Evolutionary conservation across 2,113 vertebrate genomes (phyloP).

Genomic region (Sphaerodactylus townsendi): DNA sequence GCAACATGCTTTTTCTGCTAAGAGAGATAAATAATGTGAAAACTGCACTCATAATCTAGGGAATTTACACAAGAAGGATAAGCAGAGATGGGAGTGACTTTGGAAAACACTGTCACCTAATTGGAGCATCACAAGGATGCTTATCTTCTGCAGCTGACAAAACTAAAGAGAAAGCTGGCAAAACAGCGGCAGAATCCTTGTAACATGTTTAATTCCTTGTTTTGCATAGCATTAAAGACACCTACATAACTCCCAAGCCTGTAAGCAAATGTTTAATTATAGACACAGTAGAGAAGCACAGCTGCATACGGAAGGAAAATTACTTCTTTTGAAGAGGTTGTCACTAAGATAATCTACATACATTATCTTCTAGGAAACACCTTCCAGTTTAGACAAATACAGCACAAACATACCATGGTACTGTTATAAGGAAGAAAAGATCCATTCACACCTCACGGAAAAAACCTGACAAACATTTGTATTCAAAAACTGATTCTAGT

Average conservation of each 20-base stretch:
- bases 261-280: conserved; percentile 45
- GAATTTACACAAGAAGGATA: neutral
- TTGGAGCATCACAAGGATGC: neutral
- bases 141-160: conserved; percentile 5
- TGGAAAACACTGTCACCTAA: neutral
- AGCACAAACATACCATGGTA: conserved; percentile 12
- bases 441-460: neutral
- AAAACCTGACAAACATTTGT: neutral
- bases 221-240: conserved; percentile 21
- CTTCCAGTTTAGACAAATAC: conserved; percentile 43
- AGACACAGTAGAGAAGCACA: conserved; percentile 37
- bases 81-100: neutral
- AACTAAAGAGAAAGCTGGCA: conserved; percentile 1
- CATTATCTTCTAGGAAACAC: conserved; percentile 40
- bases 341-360: neutral
- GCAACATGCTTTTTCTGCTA: neutral
- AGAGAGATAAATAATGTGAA: neutral
- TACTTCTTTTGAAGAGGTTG: conserved; percentile 21
- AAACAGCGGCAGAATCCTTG: neutral
- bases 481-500: neutral
- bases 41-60: neutral
- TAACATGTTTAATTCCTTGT: neutral
- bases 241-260: neutral
- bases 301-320: conserved; percentile 42
- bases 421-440: conserved; percentile 10